A percentile compares a stretch with the other conserved stretches of the same genome.
These are phyloP conservation scores for Cerastoderma edule DNA, from an alignment of 2,888 invertebrate species.

Conservation along the genomic window DNA sequence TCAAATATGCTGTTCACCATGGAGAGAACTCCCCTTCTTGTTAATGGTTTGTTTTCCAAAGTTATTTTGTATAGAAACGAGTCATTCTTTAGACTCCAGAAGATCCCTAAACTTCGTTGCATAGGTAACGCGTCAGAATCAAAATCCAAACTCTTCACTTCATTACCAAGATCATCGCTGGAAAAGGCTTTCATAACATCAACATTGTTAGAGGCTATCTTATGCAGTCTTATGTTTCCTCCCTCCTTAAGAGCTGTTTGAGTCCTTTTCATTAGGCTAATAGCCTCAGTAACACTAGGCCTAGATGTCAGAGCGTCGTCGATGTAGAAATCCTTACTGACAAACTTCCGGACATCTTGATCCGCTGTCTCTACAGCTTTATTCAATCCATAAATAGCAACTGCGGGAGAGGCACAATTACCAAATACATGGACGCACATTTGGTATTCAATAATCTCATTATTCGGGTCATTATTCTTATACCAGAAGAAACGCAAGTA, in stretches of 20 bases:
- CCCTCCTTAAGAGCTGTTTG: slow-evolving; percentile 34
- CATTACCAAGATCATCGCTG: slow-evolving; percentile 48
- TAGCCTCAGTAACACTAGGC: slow-evolving; percentile 33
- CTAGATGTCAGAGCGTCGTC: slow-evolving; percentile 58
- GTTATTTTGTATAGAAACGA: slow-evolving; percentile 43
- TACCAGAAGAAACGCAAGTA: slow-evolving; percentile 62
- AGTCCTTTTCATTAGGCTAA: slow-evolving; percentile 49
- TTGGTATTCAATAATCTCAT: slow-evolving; percentile 51
- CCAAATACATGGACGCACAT: slow-evolving; percentile 66
- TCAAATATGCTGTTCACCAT: slow-evolving; percentile 61
- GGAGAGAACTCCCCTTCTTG: slow-evolving; percentile 57
- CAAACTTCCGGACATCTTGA: slow-evolving; percentile 43
- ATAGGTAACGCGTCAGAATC: slow-evolving; percentile 40
- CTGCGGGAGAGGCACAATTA: slow-evolving; percentile 59
- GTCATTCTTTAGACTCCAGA: slow-evolving; percentile 56
- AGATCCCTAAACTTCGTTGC: slow-evolving; percentile 43
- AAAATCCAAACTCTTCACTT: slow-evolving; percentile 53
- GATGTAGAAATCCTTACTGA: slow-evolving; percentile 57
- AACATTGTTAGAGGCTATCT: slow-evolving; percentile 60
- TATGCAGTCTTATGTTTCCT: slow-evolving; percentile 60
- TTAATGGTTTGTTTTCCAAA: slow-evolving; percentile 40
- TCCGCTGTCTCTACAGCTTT: slow-evolving; percentile 32
- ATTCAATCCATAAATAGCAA: slow-evolving; percentile 55
- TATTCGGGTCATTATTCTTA: slow-evolving; percentile 41
- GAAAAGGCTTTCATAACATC: slow-evolving; percentile 58